Conservation (phyloP, 1,140 invertebrate genomes). For the Acyrthosiphon pisum region DNA sequence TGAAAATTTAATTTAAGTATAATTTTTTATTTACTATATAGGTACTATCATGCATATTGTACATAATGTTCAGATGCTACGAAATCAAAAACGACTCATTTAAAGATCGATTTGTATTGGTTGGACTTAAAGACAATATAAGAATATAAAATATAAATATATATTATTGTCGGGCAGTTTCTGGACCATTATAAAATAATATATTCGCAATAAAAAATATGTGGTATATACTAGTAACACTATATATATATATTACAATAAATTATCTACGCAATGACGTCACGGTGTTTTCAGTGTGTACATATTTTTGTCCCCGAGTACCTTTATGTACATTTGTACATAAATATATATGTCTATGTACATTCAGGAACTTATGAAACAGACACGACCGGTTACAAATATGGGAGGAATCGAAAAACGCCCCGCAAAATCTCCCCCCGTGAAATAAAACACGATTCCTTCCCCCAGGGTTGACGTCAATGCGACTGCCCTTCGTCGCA, state of each 20-base stretch:
- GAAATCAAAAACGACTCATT: no score
- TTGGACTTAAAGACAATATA: no score
- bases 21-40: no score
- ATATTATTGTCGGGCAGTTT: no score
- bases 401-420: constrained; percentile 35
- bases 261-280: not conserved
- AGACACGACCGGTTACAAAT: not conserved
- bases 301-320: no score
- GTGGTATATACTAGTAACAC: not conserved
- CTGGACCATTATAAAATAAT: no score
- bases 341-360: no score
- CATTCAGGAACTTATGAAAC: not conserved
- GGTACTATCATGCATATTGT: no score
- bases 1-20: not conserved
- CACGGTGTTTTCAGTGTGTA: not conserved
- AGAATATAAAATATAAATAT: no score
- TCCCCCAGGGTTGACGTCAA: not conserved
- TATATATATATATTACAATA: not conserved
- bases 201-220: not conserved
- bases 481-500: not conserved
- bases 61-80: no score
- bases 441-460: not conserved
- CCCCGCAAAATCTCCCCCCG: not conserved
- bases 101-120: no score
- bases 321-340: not conserved